Evolutionary conservation across 2,113 vertebrate genomes (phyloP), one percentile per base, ranked within the genome.

Genomic region (Sinocyclocheilus anophthalmus): DNA sequence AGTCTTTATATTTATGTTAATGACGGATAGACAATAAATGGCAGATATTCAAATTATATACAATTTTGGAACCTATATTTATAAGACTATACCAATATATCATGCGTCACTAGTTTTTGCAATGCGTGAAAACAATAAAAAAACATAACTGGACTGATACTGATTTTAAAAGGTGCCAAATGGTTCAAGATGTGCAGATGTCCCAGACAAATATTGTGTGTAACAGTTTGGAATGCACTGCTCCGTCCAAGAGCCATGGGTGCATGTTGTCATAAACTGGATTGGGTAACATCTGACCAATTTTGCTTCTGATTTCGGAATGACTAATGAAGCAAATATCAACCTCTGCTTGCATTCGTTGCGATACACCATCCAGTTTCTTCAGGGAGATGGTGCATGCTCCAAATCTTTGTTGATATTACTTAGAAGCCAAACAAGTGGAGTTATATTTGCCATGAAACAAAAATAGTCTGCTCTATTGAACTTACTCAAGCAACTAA

Each of bases 401-500:
- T 84, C 7, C 22, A 57, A 45, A 55, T 57, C 69, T 83, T 69
- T 18, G n/a, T 16, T 82, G 45, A 33, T 13, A 53, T 82, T 45
- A 48, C 80, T 82, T 70, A 39, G 84, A 79, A 69, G 45, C 20
- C 45, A 53, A 82, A 79, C 26, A 75, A 75, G 13, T 76, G 7
- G 11, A 84, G 57, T 37, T 67, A 24, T 50, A 63, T 75, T 59
- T 10, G 22, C 20, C 3, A 7, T 76, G 13, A 70, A 86, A 86
- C 69, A 76, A 82, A 86, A 78, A 93, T 92, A 93, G 91, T 76
- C 83, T 88, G 50, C 85, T 81, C 84, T 87, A 85, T 88, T 89
- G 91, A 92, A 90, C 89, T 90, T 91, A 90, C 91, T 91, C 26
- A 1, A 89, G 90, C 90, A 85, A 70, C n/a, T 7, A 72, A 85